Percentiles rank a stretch among this genome's conserved stretches.
phyloP scores from a whole-genome alignment of 2,797 vertebrate genomes.

The Cercopithecus mitis region DNA sequence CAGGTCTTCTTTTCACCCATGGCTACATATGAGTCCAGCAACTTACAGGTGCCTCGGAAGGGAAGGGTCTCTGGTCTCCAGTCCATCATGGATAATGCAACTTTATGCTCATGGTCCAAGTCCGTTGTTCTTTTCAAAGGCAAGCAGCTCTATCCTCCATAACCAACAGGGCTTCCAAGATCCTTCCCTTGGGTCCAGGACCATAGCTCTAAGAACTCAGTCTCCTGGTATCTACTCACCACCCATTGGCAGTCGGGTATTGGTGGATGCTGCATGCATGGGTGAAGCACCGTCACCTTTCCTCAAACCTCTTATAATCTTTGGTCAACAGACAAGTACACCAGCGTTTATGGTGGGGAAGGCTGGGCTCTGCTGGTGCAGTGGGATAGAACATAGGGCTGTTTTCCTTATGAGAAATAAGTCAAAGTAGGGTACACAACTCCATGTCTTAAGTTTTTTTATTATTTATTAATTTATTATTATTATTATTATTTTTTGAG shows the following conservation, averaged over 20 bases:
- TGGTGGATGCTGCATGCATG: background rate
- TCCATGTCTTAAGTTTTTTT: background rate
- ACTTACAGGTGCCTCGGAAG: background rate
- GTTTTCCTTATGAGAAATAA: background rate
- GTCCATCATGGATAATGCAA: background rate
- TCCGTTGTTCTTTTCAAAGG: background rate
- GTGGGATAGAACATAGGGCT: background rate
- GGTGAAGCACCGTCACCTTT: background rate
- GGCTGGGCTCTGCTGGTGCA: background rate
- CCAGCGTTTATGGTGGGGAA: background rate
- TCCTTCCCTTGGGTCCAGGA: background rate
- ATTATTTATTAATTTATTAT: background rate
- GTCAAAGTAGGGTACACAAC: background rate
- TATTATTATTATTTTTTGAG: background rate
- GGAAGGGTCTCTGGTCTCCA: background rate
- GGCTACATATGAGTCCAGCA: background rate
- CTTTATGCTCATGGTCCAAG: background rate
- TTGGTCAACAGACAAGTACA: background rate
- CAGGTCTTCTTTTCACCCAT: fast-evolving
- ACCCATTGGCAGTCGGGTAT: no score
- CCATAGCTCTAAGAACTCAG: background rate
- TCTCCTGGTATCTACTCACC: background rate
- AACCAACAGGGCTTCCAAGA: background rate
- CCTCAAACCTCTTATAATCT: background rate
- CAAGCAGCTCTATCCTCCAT: background rate